Percentiles rank a stretch among this genome's conserved stretches.
Evolutionary conservation across 2,888 invertebrate genomes (phyloP).

Genomic region (Adelognathus sp.): DNA sequence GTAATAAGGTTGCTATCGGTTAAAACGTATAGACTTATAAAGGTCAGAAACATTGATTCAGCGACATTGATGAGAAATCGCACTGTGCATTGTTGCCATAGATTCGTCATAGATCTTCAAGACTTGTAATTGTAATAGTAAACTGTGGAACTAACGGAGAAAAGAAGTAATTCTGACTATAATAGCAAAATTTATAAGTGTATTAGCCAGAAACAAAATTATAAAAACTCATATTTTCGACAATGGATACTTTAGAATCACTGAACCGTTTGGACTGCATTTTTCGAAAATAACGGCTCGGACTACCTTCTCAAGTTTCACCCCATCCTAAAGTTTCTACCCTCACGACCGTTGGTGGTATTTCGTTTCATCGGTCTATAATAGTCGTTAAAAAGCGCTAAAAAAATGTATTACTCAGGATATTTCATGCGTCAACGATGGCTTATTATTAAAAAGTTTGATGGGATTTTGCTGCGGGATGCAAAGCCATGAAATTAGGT

Average conservation of each 20-base stretch:
- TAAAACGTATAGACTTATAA: too few relatives aligned
- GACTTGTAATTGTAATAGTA: not conserved
- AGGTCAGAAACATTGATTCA: too few relatives aligned
- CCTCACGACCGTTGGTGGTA: not conserved
- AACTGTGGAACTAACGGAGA: not conserved
- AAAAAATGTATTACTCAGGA: not conserved
- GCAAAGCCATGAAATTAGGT: conserved; percentile 1
- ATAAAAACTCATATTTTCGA: too few relatives aligned
- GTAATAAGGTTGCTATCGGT: too few relatives aligned
- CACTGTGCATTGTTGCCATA: too few relatives aligned
- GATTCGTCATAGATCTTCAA: not conserved
- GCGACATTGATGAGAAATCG: too few relatives aligned
- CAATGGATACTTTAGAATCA: not conserved
- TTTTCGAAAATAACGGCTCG: not conserved
- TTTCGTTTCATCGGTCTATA: not conserved
- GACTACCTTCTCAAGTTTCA: not conserved
- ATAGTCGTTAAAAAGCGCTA: not conserved
- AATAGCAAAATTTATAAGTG: too few relatives aligned
- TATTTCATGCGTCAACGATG: not conserved
- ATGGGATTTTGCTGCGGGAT: not conserved
- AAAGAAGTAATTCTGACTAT: not conserved
- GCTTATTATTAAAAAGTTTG: not conserved
- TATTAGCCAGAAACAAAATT: too few relatives aligned
- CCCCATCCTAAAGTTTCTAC: not conserved
- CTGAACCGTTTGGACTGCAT: not conserved